Conservation (phyloP, 2,888 invertebrate genomes). For the Agrochola lota region DNA sequence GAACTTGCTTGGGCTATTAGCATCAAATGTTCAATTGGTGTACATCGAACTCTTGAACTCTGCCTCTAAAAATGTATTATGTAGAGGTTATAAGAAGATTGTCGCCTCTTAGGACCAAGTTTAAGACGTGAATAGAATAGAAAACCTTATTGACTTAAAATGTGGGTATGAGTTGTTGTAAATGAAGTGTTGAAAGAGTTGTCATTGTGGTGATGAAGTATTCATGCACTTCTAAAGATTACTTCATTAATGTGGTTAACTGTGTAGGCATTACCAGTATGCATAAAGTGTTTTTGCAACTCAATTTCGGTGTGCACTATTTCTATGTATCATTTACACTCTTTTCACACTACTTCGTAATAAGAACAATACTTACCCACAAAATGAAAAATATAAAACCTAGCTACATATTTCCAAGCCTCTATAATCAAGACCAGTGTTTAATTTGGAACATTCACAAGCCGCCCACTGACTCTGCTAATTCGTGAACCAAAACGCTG, state of each 20-base stretch:
- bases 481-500: constrained; percentile 55
- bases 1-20: too few relatives aligned
- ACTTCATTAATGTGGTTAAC: background rate
- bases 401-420: constrained; percentile 19
- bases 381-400: constrained; percentile 16
- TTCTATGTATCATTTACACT: background rate
- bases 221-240: background rate
- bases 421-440: constrained; percentile 43
- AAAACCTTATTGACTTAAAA: too few relatives aligned
- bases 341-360: background rate
- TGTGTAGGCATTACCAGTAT: background rate
- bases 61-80: background rate
- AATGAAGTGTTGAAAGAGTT: too few relatives aligned
- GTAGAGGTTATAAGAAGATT: background rate
- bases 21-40: too few relatives aligned
- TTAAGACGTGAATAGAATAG: background rate
- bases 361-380: background rate
- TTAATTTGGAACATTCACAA: constrained; percentile 42
- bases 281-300: background rate
- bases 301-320: background rate
- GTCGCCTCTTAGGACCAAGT: too few relatives aligned
- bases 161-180: too few relatives aligned
- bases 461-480: constrained; percentile 27
- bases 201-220: background rate
- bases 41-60: background rate